phyloP scores from a whole-genome alignment of 2,113 vertebrate species.

The Girardinichthys multiradiatus region DNA sequence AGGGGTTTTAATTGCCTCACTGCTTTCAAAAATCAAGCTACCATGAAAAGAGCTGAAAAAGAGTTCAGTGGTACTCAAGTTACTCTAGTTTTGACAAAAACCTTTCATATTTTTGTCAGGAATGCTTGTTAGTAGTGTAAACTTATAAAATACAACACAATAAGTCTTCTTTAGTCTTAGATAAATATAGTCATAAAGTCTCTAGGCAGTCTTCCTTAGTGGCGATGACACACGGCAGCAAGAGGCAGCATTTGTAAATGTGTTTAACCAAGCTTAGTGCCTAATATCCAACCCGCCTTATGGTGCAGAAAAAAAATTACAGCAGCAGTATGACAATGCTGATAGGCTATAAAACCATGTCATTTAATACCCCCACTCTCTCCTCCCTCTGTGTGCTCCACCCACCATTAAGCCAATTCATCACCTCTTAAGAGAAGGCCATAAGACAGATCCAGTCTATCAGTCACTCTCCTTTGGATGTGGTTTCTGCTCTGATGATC shows the following conservation, averaged over 20 bases:
- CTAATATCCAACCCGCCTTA: conserved; percentile 60
- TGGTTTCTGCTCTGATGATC: conserved; percentile 44
- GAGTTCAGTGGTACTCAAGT: neutral
- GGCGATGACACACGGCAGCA: conserved; percentile 31
- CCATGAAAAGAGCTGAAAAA: neutral
- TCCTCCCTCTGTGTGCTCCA: conserved; percentile 52
- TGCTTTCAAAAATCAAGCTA: neutral
- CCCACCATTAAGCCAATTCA: conserved; percentile 75
- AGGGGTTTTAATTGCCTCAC: neutral
- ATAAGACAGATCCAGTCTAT: conserved; percentile 62
- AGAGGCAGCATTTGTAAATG: conserved; percentile 27
- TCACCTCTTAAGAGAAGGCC: conserved; percentile 70
- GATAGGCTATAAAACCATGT: conserved; percentile 76
- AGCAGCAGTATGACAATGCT: conserved; percentile 62
- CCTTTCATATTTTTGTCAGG: neutral
- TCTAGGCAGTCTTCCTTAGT: conserved; percentile 8
- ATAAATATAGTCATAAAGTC: conserved; percentile 1
- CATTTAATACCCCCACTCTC: conserved; percentile 66
- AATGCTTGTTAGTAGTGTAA: neutral
- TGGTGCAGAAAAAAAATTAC: conserved; percentile 72
- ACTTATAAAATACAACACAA: neutral
- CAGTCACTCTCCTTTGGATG: conserved; percentile 56
- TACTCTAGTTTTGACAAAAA: neutral
- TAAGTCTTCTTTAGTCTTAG: neutral
- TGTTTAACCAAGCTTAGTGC: conserved; percentile 68